Evolutionary conservation across 2,797 vertebrate genomes (phyloP), one percentile per base, ranked within the genome.

Genomic region (Hyperoplus immaculatus): DNA sequence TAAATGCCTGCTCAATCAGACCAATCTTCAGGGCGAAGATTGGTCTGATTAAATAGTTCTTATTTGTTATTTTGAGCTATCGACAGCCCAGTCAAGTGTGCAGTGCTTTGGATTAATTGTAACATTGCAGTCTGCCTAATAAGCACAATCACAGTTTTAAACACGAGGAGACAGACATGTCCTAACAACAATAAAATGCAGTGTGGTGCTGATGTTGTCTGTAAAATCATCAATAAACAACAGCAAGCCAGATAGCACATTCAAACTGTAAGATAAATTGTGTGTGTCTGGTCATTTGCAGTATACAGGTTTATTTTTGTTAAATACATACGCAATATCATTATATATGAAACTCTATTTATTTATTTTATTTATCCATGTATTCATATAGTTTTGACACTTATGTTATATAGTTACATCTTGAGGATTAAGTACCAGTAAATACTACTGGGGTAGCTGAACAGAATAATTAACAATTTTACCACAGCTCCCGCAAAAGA

Each of bases 401-500:
- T 1, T 4, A 54, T 41, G n/a, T 70, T 50, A 10, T 75, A 15
- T 4, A 16, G 18, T 68, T 13, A 67, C 14, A 43, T 51, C 51
- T 76, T 47, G n/a, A 15, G 50, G 7, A 65, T 69, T 41, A 46
- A 5, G 51, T 46, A 47, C 47, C 11, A 18, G 21, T 62, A n/a
- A 59, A 29, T 50, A n/a, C 4, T 42, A 8, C 8, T 63, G 61
- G 41, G 43, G 13, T n/a, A 80, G 39, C 15, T 49, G 11, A 54
- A 49, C 39, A 54, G 7, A 29, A 39, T 41, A 61, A 71, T 72
- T 59, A 63, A 0, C 10, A 21, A 39, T 39, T 16, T 68, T 72
- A 56, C 69, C 72, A 78, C 47, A 80, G 63, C 55, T 65, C 14
- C 4, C 1, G 41, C 18, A 62, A n/a, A 39, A 10, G 29, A 45